phyloP scores from a whole-genome alignment of 2,888 invertebrate genomes.

The Ernsta delagoae region DNA sequence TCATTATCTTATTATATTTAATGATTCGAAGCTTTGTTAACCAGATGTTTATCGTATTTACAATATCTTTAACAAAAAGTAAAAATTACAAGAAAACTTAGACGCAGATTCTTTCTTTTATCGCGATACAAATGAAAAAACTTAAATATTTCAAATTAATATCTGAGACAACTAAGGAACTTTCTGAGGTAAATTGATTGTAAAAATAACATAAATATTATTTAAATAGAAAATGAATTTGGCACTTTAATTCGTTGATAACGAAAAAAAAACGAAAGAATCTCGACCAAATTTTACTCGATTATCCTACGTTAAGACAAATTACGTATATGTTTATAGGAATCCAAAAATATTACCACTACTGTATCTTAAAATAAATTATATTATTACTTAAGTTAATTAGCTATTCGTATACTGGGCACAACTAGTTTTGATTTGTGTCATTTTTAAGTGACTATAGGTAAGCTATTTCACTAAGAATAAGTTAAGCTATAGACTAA shows the following conservation, averaged over 20 bases:
- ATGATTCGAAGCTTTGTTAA: conserved; percentile 52
- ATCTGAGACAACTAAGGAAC: conserved; percentile 58
- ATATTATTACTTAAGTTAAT: conserved; percentile 75
- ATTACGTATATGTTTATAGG: conserved; percentile 84
- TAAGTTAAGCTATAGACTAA: conserved; percentile 83
- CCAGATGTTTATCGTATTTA: conserved; percentile 57
- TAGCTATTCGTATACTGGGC: conserved; percentile 85
- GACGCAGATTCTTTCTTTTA: conserved; percentile 67
- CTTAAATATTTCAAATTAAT: conserved; percentile 40
- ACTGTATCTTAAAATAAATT: conserved; percentile 84
- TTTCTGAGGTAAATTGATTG: conserved; percentile 53
- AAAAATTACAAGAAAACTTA: conserved; percentile 59
- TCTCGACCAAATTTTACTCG: conserved; percentile 63
- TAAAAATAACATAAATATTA: conserved; percentile 38
- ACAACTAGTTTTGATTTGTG: conserved; percentile 85
- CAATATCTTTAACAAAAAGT: conserved; percentile 69
- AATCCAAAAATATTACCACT: conserved; percentile 84
- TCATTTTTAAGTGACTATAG: conserved; percentile 82
- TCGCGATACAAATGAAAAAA: conserved; percentile 40
- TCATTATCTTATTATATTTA: conserved; percentile 42
- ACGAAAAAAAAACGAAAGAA: conserved; percentile 65
- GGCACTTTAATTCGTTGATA: conserved; percentile 70
- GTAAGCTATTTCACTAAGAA: conserved; percentile 81
- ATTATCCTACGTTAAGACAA: conserved; percentile 63
- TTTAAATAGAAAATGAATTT: conserved; percentile 66